Evolutionary conservation across 2,888 invertebrate species (phyloP).

Genomic region (Copidosoma aretas): DNA sequence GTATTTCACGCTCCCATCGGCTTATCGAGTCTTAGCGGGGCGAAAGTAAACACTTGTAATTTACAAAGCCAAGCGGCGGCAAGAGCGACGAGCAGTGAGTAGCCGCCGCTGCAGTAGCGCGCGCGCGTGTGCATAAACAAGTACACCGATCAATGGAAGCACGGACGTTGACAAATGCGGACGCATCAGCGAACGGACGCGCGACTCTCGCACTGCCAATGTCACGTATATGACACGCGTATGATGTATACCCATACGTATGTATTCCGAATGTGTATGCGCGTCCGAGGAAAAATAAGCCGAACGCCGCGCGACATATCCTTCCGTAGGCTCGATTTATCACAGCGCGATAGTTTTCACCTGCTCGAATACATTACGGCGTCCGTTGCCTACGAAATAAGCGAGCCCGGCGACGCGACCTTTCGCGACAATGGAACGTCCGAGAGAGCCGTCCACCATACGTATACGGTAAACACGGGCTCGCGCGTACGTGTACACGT

Average conservation of each 20-base stretch:
- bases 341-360: too few species aligned
- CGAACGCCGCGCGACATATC: not conserved
- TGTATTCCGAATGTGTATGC: too few species aligned
- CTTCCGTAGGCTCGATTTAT: too few species aligned
- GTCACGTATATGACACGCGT: not conserved
- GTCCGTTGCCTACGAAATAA: too few species aligned
- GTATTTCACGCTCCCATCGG: not conserved
- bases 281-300: not conserved
- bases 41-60: not conserved
- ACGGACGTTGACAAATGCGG: constrained; percentile 25
- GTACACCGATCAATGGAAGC: constrained; percentile 23
- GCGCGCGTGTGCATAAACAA: too few species aligned
- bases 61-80: not conserved
- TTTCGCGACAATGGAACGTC: too few species aligned
- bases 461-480: too few species aligned
- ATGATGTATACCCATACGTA: too few species aligned
- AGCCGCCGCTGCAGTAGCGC: too few species aligned
- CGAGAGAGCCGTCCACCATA: not conserved
- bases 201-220: not conserved
- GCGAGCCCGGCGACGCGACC: too few species aligned
- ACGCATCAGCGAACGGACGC: not conserved
- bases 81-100: not conserved
- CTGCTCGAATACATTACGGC: too few species aligned
- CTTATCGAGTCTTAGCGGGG: not conserved
- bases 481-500: not conserved